phyloP scores from a whole-genome alignment of 2,797 vertebrate species.

The Pitangus sulphuratus region DNA sequence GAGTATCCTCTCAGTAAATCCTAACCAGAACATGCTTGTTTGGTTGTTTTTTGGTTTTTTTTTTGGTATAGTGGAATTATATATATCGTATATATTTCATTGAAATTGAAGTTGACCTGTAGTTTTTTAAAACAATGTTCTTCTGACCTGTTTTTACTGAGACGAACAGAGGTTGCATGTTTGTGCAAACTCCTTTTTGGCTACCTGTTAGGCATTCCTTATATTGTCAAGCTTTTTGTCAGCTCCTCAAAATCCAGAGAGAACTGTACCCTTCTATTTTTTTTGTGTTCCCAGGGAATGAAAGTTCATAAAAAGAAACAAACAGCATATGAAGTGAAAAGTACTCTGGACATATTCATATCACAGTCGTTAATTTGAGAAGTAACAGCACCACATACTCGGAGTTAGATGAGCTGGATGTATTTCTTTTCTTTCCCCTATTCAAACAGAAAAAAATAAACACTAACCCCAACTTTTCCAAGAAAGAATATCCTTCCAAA shows the following conservation, averaged over 20 bases:
- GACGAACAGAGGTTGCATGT: background rate
- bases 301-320: background rate
- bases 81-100: accelerated
- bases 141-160: background rate
- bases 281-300: background rate
- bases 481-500: background rate
- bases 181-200: background rate
- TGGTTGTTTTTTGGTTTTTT: background rate
- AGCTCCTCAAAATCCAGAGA: background rate
- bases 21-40: accelerated
- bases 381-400: background rate
- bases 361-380: background rate
- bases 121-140: background rate
- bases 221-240: background rate
- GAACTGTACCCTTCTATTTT: accelerated
- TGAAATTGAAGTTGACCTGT: background rate
- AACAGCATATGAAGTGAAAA: background rate
- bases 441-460: background rate
- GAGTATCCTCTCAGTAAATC: accelerated
- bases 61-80: background rate
- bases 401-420: background rate
- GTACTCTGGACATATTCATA: background rate
- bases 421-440: background rate
- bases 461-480: background rate
- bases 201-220: background rate